Evolutionary conservation across 2,797 vertebrate species (phyloP), one percentile per base, ranked within the genome.

Genomic region (Loriculus beryllinus): DNA sequence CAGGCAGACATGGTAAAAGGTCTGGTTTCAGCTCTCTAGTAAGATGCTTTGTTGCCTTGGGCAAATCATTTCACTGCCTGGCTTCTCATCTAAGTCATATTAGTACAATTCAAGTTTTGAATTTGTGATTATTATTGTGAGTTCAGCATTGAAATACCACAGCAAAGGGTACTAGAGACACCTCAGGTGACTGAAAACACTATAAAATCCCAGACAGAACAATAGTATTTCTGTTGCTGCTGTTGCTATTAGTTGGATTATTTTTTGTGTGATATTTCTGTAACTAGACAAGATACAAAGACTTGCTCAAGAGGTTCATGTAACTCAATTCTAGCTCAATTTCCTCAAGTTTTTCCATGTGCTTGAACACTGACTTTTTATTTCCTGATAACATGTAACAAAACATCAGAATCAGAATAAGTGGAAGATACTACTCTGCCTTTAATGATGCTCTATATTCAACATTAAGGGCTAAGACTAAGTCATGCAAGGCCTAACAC

Each of bases 11-110:
- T 62, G 42, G 63, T 86, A 79, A 80, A 87, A 88, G 65, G 83
- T 85, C 90, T 80, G 63, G 70, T 93, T 94, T 91, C 91, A 91
- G 56, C 52, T 93, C 79, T 85, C 54, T 51, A 93, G 77, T 37
- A 76, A 90, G 78, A 82, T 12, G 43, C 35, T 92, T 83, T 65
- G 0, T 82, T 88, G 91, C 91, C 89, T 56, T 84, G 67, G 82
- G 95, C 80, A 74, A 79, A 60, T 60, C 37, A 57, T 78, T 92
- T 90, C 77, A 76, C 39, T 86, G 77, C 40, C 63, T 79, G 47
- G 37, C 59, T 89, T 79, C 91, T 83, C 80, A 70, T 88, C 43
- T 82, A 88, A 1, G 2, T 90, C 79, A 70, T 63, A 78, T 40
- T 68, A 81, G 59, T 28, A 90, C 42, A 72, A 91, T 56, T 72